phyloP scores from a whole-genome alignment of 2,113 vertebrate genomes.

The Engraulis encrasicolus region DNA sequence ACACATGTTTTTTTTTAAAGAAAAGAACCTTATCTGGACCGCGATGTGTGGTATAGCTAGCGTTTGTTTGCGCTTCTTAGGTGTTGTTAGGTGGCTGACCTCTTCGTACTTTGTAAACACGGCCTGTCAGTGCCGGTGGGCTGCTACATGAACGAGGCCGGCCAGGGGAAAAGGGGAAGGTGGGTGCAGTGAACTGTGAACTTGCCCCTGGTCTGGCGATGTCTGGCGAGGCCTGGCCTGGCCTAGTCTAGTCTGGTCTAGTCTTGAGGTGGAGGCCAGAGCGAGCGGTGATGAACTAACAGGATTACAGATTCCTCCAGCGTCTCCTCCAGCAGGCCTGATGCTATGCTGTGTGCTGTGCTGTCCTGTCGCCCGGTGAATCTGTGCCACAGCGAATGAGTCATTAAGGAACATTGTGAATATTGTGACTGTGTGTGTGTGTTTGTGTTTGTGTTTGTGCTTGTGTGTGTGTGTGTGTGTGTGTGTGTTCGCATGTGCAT shows the following conservation, averaged over 20 bases:
- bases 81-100: background rate
- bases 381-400: slow-evolving; percentile 18
- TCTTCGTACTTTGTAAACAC: background rate
- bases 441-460: too few species aligned
- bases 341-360: too few species aligned
- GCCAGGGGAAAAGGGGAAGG: too few species aligned
- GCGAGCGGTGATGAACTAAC: too few species aligned
- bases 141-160: slow-evolving; percentile 20
- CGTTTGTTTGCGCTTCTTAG: slow-evolving; percentile 8
- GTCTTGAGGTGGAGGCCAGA: slow-evolving; percentile 63
- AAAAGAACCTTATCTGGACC: too few species aligned
- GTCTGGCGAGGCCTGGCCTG: too few species aligned
- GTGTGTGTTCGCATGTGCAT: too few species aligned
- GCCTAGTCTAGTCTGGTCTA: too few species aligned
- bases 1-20: too few species aligned
- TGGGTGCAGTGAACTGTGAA: slow-evolving; percentile 66
- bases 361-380: slow-evolving; percentile 37
- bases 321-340: too few species aligned
- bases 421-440: slow-evolving; percentile 7
- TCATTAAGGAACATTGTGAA: slow-evolving; percentile 32
- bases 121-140: slow-evolving; percentile 21
- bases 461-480: too few species aligned
- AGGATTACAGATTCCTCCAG: slow-evolving; percentile 59
- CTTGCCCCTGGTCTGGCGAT: too few species aligned
- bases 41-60: slow-evolving; percentile 16